These are phyloP conservation scores for Drepana falcataria DNA, from an alignment of 2,888 invertebrate species.

Conservation along the genomic window DNA sequence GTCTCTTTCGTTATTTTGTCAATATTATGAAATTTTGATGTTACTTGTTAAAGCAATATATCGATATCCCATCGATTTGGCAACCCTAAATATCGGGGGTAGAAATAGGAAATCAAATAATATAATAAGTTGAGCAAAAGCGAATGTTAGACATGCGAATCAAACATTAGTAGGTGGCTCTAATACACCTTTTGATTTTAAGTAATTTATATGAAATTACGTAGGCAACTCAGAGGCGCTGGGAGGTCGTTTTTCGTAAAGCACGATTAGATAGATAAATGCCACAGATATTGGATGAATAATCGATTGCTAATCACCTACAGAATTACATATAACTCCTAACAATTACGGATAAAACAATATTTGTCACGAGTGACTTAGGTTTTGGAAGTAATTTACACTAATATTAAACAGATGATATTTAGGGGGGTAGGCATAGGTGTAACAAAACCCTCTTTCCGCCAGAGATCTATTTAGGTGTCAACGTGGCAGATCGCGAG, in stretches of 20 bases:
- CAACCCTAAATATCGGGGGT: slow-evolving; percentile 14
- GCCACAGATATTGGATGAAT: slow-evolving; percentile 51
- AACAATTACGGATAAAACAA: background rate
- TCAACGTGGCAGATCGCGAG: too few relatives aligned
- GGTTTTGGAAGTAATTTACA: background rate
- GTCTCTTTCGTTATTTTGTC: too few relatives aligned
- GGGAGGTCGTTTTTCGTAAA: slow-evolving; percentile 53
- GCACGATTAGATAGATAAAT: slow-evolving; percentile 64
- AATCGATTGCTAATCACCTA: slow-evolving; percentile 56
- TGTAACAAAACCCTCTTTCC: too few relatives aligned
- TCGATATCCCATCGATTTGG: background rate
- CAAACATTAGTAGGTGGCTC: slow-evolving; percentile 57
- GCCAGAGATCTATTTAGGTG: too few relatives aligned
- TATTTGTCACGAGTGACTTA: background rate
- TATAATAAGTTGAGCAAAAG: slow-evolving; percentile 62
- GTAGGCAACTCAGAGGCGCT: slow-evolving; percentile 43
- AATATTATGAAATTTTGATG: too few relatives aligned
- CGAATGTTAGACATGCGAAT: slow-evolving; percentile 66
- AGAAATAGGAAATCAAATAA: slow-evolving; percentile 58
- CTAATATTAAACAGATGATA: too few relatives aligned
- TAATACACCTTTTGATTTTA: slow-evolving; percentile 76
- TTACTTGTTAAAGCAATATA: background rate
- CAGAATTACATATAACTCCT: slow-evolving; percentile 11
- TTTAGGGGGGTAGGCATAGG: too few relatives aligned
- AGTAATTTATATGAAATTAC: slow-evolving; percentile 73